Evolutionary conservation across 2,113 vertebrate species (phyloP).

Genomic region (Artemisiospiza belli): DNA sequence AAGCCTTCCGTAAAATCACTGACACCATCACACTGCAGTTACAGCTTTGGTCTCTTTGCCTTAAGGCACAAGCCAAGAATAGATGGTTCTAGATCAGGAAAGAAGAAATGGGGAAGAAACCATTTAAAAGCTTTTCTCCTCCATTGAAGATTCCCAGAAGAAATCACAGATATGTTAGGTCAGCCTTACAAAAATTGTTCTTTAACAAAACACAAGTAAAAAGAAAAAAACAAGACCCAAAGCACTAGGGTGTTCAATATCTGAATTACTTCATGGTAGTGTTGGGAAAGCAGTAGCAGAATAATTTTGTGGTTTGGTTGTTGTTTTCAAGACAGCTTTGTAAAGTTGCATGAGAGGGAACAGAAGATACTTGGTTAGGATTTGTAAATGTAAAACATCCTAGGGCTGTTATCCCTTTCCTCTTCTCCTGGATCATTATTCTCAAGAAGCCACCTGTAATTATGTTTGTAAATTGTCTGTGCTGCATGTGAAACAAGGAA

Average conservation of each 20-base stretch:
- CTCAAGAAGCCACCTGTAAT: not conserved
- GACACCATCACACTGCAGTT: not conserved
- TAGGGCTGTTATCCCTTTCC: not conserved
- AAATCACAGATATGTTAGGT: not conserved
- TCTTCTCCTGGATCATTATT: not conserved
- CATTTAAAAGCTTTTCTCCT: constrained; percentile 11
- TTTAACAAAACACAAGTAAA: not conserved
- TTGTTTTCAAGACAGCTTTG: constrained; percentile 3
- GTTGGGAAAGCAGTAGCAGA: not conserved
- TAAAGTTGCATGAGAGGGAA: not conserved
- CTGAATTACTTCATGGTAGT: not conserved
- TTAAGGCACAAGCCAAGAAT: not conserved
- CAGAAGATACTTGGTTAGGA: not conserved
- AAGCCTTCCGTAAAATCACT: constrained; percentile 1
- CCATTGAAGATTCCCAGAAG: not conserved
- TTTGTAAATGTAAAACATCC: not conserved
- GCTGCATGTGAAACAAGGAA: not conserved
- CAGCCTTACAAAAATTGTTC: not conserved
- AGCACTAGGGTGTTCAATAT: not conserved
- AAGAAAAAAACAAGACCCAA: not conserved
- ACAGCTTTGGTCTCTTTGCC: not conserved
- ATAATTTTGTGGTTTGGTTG: constrained; percentile 7
- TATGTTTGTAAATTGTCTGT: not conserved
- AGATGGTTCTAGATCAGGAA: constrained; percentile 3
- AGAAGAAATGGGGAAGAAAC: not conserved